Evolutionary conservation across 2,113 vertebrate genomes (phyloP), one percentile per base, ranked within the genome.

Genomic region (Rhabdornis inornatus): DNA sequence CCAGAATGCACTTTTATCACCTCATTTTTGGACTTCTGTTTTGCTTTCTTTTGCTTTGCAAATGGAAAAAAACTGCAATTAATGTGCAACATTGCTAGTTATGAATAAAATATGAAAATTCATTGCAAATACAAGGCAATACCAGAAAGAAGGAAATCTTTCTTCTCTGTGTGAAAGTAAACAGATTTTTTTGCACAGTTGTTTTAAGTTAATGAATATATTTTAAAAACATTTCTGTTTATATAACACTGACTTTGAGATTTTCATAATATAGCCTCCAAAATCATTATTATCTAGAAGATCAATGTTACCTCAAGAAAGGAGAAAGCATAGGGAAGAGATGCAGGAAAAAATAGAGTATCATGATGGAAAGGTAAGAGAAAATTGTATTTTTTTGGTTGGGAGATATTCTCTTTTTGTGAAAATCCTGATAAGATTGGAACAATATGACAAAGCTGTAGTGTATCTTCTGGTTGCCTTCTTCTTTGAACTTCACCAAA

Each of bases 331-430:
- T 74, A 64, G 94, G 39, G 87, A 95, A 72, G 68, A 94, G 33
- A 66, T 98, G 16, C 82, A 79, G 65, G 95, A 98, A 91, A 97
- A 98, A 96, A 97, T 78, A 75, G 80, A 96, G 31, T 96, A 96
- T 87, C 53, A 11, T 87, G 97, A 98, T 94, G 96, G 97, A 88
- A 98, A 98, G 94, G 97, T 97, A 92, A 96, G 81, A 47, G 21
- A 85, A 83, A 90, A 77, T 8, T 76, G 9, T 2, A 11, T 33
- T 55, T 42, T n/a, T 52, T 28, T 28, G 13, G 13, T 45, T 52
- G 11, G 30, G 30, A 39, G 2, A 7, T 19, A 20, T 30, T 80
- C 27, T 13, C 2, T 72, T 77, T 84, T 68, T 71, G 28, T 74
- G 42, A 18, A 39, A 63, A 56, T 50, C 65, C 22, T 78, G 45